Evolutionary conservation across 2,113 vertebrate species (phyloP).

Genomic region (Ramphastos sulfuratus): DNA sequence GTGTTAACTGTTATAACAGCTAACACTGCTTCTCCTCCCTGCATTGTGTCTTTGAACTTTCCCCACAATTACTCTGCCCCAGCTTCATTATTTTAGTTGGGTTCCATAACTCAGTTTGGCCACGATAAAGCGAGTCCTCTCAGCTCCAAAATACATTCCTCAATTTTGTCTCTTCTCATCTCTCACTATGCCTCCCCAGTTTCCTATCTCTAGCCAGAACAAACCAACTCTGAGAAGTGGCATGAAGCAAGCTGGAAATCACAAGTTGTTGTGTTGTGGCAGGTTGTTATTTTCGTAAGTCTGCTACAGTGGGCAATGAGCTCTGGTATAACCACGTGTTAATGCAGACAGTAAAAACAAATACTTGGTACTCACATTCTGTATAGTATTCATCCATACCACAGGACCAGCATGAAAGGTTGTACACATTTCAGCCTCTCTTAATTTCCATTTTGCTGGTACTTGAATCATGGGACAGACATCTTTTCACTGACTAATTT

Average conservation of each 20-base stretch:
- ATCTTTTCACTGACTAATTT: not conserved
- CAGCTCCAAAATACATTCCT: not conserved
- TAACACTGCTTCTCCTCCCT: not conserved
- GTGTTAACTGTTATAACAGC: not conserved
- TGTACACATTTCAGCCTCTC: not conserved
- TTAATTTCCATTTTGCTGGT: not conserved
- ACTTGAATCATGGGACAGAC: not conserved
- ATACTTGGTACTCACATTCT: not conserved
- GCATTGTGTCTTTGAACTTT: not conserved
- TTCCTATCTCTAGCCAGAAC: not conserved
- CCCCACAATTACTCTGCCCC: not conserved
- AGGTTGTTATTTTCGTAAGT: not conserved
- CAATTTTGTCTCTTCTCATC: not conserved
- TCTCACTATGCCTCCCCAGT: not conserved
- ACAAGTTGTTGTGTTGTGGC: not conserved
- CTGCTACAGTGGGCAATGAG: not conserved
- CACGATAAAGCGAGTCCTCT: fast-evolving
- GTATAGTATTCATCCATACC: not conserved
- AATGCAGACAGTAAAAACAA: not conserved
- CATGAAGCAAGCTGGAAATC: not conserved
- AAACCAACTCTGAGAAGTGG: not conserved
- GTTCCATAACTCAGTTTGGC: not conserved
- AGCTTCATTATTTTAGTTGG: not conserved
- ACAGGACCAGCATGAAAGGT: not conserved
- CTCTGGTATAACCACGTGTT: not conserved